phyloP scores from a whole-genome alignment of 2,113 vertebrate genomes.

The Pseudorasbora parva region DNA sequence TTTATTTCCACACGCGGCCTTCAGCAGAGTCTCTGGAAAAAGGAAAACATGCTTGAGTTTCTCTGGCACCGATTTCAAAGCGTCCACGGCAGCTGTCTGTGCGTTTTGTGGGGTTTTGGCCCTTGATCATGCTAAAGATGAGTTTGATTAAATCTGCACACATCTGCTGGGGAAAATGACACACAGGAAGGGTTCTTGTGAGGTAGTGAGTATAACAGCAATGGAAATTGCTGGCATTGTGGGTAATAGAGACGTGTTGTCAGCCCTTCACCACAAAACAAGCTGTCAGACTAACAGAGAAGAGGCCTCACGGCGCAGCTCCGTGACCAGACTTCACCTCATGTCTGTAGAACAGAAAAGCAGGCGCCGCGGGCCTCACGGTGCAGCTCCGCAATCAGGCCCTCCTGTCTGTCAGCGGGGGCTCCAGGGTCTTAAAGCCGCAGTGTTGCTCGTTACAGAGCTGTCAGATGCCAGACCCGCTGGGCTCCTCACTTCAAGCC shows the following conservation, averaged over 20 bases:
- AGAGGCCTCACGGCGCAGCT: not conserved
- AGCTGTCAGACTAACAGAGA: conserved; percentile 7
- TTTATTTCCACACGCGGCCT: not conserved
- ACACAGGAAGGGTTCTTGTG: not conserved
- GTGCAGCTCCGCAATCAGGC: conserved; percentile 9
- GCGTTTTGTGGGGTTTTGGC: conserved; percentile 59
- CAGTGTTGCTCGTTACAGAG: not conserved
- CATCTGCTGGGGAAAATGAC: conserved; percentile 60
- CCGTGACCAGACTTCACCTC: not conserved
- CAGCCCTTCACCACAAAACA: not conserved
- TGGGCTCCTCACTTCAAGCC: not conserved
- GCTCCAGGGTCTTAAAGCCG: not conserved
- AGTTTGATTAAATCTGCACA: conserved; percentile 69
- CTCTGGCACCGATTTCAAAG: conserved; percentile 68
- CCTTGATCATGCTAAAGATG: conserved; percentile 68
- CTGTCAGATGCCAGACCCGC: not conserved
- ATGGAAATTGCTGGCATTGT: conserved; percentile 41
- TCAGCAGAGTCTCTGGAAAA: not conserved
- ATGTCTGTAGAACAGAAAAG: not conserved
- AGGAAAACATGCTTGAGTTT: not conserved
- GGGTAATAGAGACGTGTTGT: not conserved
- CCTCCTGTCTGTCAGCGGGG: not conserved
- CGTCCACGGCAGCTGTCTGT: conserved; percentile 70
- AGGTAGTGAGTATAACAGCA: not conserved
- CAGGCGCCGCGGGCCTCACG: not conserved